These are phyloP conservation scores for Odontomyia ornata DNA, from an alignment of 2,888 invertebrate species.

Conservation along the genomic window DNA sequence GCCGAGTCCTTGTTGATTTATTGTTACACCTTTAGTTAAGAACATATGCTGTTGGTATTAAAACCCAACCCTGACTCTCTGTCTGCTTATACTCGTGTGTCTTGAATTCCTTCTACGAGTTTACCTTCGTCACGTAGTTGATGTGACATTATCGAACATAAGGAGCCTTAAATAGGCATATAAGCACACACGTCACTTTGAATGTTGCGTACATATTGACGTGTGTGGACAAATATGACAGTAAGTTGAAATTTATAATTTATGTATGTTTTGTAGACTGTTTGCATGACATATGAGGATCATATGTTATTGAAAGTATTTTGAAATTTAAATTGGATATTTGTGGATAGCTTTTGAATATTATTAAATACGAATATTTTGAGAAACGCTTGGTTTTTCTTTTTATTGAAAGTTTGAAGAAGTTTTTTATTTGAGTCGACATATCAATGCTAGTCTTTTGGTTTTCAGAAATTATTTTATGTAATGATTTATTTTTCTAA, in stretches of 20 bases:
- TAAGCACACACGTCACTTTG: background rate
- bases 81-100: background rate
- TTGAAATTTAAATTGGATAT: no score
- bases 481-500: no score
- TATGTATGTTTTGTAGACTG: background rate
- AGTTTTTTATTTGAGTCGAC: no score
- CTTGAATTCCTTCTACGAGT: background rate
- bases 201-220: slow-evolving; percentile 12
- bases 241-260: background rate
- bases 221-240: background rate
- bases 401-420: no score
- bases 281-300: no score
- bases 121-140: slow-evolving; percentile 9
- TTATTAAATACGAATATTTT: no score
- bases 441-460: no score
- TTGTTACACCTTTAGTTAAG: slow-evolving; percentile 17
- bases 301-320: no score
- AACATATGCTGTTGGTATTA: slow-evolving; percentile 3
- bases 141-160: slow-evolving; percentile 10
- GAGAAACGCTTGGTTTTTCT: no score
- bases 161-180: background rate
- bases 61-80: slow-evolving; percentile 1
- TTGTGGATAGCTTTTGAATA: no score
- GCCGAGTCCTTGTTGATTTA: slow-evolving; percentile 19
- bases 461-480: no score